Base-by-base conservation (phyloP, 2,888 invertebrate genomes). In the Spilarctia lutea region DNA sequence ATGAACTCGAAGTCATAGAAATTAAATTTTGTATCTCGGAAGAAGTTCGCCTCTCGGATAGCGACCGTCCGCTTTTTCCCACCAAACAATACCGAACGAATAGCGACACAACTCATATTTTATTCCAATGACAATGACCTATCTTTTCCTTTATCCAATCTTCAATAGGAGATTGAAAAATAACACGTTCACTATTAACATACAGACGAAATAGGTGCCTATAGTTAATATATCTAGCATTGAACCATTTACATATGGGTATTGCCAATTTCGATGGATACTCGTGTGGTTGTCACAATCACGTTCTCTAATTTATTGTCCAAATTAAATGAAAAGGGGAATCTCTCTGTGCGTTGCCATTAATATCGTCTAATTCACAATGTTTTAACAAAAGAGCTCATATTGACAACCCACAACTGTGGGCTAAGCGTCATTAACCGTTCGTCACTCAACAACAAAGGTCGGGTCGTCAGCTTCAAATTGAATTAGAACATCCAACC, bases 11-110 rank as follows among this genome's bases (percentile, higher is more conserved):
- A 94, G 91, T 92, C 91, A 90, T 89, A 91, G 89, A 93, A 94
- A 94, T 94, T 93, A 90, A 93, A 92, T 92, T 93, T 91, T 91
- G 90, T 91, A 90, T 91, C 91, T 89, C 85, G 83, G 87, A 89
- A 90, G 89, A 90, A 91, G 91, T 91, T 91, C 84, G 87, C 83
- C 87, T 79, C 88, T 82, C 83, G 72, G 79, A 79, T 72, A 76
- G 87, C 79, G 85, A 89, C 86, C 87, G 85, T 79, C 85, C 86
- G 87, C 91, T 92, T 93, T 93, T 90, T 92, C 85, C 85, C 85
- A 79, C 80, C 92, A 91, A 88, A 94, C 94, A 93, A 94, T 92
- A 85, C 88, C 83, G 81, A 76, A 83, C 88, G 85, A 90, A 90
- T 87, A 89, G 88, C 90, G 87, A 89, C 90, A 90, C 90, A 88